Evolutionary conservation across 2,888 invertebrate genomes (phyloP).

Genomic region (Aphidoletes aphidimyza): DNA sequence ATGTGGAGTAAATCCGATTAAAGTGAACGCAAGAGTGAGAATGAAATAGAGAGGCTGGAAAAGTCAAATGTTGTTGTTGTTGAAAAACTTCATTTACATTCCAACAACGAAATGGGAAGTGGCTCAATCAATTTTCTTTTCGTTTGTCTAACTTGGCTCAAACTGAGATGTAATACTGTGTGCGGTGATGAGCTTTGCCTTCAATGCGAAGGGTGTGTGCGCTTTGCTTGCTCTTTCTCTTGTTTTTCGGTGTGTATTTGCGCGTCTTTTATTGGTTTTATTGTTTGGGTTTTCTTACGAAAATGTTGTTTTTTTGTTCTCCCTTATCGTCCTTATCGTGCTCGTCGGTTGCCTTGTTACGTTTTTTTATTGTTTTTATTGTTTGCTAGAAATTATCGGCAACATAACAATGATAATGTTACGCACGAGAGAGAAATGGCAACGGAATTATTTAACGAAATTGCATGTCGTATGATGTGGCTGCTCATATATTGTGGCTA

Average conservation of each 20-base stretch:
- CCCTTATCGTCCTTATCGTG: not conserved
- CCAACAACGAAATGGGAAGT: not conserved
- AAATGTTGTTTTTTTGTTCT: not conserved
- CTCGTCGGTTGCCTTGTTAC: not conserved
- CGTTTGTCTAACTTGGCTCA: not conserved
- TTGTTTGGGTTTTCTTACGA: not conserved
- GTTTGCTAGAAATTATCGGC: not conserved
- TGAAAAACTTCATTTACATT: slow-evolving; percentile 9
- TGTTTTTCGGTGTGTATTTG: no score
- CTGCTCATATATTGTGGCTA: no score
- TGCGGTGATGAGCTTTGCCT: no score
- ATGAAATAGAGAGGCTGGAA: no score
- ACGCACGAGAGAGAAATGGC: no score
- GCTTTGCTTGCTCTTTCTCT: not conserved
- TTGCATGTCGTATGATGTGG: not conserved
- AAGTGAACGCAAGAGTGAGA: not conserved
- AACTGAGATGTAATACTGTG: no score
- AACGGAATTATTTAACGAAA: no score
- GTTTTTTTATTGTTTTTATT: slow-evolving; percentile 48
- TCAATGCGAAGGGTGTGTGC: no score
- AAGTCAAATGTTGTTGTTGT: no score
- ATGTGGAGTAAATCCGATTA: not conserved
- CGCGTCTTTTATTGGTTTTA: slow-evolving; percentile 19
- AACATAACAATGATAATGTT: not conserved
- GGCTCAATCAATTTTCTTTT: not conserved